A percentile compares a stretch with the other conserved stretches of the same genome.
These are phyloP conservation scores for Willisornis vidua DNA, from an alignment of 2,113 vertebrate genomes.

Conservation along the genomic window DNA sequence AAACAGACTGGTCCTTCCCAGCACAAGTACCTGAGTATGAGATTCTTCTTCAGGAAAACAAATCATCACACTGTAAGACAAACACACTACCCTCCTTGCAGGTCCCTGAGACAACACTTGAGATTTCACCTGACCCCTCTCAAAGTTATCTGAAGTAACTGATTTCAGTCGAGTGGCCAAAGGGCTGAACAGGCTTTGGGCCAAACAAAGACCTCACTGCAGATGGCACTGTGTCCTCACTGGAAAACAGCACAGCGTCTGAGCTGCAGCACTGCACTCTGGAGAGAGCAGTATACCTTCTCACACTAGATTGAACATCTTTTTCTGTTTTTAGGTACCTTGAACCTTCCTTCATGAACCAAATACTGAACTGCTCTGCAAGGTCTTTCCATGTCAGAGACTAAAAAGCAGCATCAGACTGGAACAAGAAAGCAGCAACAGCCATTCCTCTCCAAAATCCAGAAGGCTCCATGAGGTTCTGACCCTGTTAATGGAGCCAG, in stretches of 20 bases:
- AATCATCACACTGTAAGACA: background rate
- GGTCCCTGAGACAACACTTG: background rate
- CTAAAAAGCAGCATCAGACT: background rate
- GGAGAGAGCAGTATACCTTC: background rate
- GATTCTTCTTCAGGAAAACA: background rate
- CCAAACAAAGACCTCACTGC: background rate
- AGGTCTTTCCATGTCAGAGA: background rate
- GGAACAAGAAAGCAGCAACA: background rate
- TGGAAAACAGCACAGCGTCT: background rate
- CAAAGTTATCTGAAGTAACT: background rate
- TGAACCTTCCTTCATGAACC: background rate
- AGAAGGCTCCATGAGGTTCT: background rate
- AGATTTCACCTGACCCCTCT: background rate
- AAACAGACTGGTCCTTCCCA: background rate
- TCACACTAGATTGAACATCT: background rate
- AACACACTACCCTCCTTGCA: rapidly evolving
- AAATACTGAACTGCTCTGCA: background rate
- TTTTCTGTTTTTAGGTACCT: background rate
- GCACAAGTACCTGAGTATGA: background rate
- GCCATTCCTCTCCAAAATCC: background rate
- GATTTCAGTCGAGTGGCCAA: background rate
- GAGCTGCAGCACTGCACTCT: background rate
- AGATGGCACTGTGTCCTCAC: background rate
- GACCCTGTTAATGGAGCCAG: background rate
- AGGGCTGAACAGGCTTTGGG: background rate